Percentiles rank a stretch among this genome's conserved stretches.
Conservation (phyloP, 2,797 vertebrate species). For the Anguilla marmorata region DNA sequence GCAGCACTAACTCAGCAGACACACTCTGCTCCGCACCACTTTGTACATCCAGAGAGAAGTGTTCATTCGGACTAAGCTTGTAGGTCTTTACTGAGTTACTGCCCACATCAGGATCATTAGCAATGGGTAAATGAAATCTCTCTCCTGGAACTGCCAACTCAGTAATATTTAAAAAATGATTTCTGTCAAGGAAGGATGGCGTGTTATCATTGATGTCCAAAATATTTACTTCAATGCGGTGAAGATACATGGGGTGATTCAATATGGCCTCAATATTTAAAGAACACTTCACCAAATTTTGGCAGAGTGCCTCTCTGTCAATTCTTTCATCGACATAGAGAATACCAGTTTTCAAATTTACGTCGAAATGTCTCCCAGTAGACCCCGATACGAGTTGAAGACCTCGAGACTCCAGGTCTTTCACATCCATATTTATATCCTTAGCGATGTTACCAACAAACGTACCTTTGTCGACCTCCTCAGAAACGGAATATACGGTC, state of each 20-base stretch:
- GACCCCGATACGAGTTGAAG: neutral
- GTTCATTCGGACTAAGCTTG: constrained; percentile 57
- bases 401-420: neutral
- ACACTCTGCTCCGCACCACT: constrained; percentile 53
- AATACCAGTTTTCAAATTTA: constrained; percentile 32
- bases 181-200: neutral
- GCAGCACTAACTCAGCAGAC: constrained; percentile 68
- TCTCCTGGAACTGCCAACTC: constrained; percentile 13
- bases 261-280: constrained; percentile 23
- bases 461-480: constrained; percentile 71
- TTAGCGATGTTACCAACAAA: constrained; percentile 38
- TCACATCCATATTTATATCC: neutral
- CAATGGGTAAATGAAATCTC: constrained; percentile 18
- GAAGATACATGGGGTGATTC: constrained; percentile 14
- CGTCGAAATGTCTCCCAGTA: neutral
- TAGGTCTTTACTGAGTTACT: constrained; percentile 31
- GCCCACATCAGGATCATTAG: constrained; percentile 28
- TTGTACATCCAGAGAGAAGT: constrained; percentile 51
- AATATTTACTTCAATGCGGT: constrained; percentile 25
- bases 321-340: constrained; percentile 31
- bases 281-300: constrained; percentile 3
- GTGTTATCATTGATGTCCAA: constrained; percentile 30
- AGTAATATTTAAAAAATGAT: constrained; percentile 17
- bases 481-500: constrained; percentile 49
- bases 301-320: constrained; percentile 27